These are phyloP conservation scores for Rhagonycha fulva DNA, from an alignment of 2,888 invertebrate species.

Conservation along the genomic window DNA sequence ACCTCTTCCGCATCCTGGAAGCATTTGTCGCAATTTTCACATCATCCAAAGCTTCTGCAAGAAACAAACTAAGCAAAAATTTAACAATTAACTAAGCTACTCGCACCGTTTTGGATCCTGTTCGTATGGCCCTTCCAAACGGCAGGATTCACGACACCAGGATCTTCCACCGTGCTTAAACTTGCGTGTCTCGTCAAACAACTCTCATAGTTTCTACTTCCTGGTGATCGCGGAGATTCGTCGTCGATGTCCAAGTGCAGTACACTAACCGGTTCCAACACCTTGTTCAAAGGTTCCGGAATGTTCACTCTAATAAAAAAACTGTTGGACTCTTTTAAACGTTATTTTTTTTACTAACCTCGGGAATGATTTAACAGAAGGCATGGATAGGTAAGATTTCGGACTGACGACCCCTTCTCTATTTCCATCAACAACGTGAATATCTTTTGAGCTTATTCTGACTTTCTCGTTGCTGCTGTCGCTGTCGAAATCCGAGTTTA, in stretches of 20 bases:
- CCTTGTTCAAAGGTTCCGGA: conserved; percentile 77
- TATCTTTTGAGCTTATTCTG: conserved; percentile 45
- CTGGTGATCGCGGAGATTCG: conserved; percentile 32
- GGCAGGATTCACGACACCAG: conserved; percentile 81
- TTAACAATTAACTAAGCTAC: background rate
- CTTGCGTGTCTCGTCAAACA: conserved; percentile 68
- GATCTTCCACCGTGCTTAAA: conserved; percentile 70
- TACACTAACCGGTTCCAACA: conserved; percentile 78
- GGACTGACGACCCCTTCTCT: conserved; percentile 57
- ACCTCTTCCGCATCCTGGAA: conserved; percentile 71
- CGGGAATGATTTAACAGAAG: conserved; percentile 83
- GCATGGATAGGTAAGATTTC: conserved; percentile 84
- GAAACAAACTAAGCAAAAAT: background rate
- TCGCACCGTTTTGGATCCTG: conserved; percentile 62
- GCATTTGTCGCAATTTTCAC: conserved; percentile 56
- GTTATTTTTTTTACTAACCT: conserved; percentile 55
- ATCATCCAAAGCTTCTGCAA: conserved; percentile 47
- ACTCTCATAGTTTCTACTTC: conserved; percentile 26
- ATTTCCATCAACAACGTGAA: conserved; percentile 40
- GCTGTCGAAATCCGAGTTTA: conserved; percentile 22
- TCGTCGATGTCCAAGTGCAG: conserved; percentile 67
- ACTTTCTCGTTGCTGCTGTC: conserved; percentile 45
- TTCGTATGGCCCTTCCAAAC: conserved; percentile 83
- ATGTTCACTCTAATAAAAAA: conserved; percentile 64
- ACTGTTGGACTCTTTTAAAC: background rate